Evolutionary conservation across 2,113 vertebrate species (phyloP).

Genomic region (Eulacestoma nigropectus): DNA sequence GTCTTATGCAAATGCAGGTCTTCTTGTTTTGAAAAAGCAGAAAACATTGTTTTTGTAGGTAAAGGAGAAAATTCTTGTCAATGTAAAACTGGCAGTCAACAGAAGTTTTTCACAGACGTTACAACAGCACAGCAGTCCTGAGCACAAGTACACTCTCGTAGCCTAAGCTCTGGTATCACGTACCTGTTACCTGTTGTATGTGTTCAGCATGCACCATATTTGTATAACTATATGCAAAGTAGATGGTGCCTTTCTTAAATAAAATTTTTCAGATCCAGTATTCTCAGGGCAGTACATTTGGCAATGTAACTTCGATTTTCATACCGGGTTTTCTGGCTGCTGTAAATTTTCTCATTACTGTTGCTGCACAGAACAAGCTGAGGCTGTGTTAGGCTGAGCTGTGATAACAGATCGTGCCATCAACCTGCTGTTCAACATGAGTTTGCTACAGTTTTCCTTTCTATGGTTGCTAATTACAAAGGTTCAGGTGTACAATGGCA

Average conservation of each 20-base stretch:
- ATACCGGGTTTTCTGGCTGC: neutral
- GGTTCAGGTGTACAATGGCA: neutral
- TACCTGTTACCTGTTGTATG: neutral
- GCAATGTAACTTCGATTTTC: neutral
- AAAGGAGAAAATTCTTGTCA: neutral
- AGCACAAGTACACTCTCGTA: neutral
- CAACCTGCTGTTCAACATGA: neutral
- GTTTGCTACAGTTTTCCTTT: neutral
- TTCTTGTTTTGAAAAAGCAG: neutral
- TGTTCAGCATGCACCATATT: neutral
- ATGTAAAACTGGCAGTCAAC: neutral
- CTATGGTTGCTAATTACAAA: neutral
- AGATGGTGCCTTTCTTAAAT: neutral
- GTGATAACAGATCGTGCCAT: neutral
- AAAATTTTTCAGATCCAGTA: neutral
- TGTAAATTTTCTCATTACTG: neutral
- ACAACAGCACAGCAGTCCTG: neutral
- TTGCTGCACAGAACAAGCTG: neutral
- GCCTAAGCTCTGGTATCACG: neutral
- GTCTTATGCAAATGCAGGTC: neutral
- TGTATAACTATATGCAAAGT: neutral
- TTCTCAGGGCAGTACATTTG: neutral
- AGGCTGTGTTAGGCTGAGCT: neutral
- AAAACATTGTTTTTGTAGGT: neutral
- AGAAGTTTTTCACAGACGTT: neutral